phyloP scores from a whole-genome alignment of 1,140 invertebrate genomes.

The Drosophila sp. region DNA sequence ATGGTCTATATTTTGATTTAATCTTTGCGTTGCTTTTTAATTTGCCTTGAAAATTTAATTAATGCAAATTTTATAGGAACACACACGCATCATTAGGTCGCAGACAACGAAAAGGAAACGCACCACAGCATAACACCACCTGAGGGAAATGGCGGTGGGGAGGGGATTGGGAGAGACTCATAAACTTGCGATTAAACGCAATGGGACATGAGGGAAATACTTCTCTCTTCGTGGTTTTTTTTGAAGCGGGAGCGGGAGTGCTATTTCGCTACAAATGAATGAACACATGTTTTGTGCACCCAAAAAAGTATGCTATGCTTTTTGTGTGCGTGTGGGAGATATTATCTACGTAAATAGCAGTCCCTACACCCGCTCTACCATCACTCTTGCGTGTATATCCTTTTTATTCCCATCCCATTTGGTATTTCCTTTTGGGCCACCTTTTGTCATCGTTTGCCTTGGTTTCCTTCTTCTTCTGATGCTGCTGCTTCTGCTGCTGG shows the following conservation, averaged over 20 bases:
- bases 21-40: slow-evolving; percentile 7
- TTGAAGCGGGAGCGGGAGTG: background rate
- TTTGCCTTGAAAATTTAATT: slow-evolving; percentile 58
- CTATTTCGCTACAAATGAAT: slow-evolving; percentile 53
- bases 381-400: slow-evolving; percentile 10
- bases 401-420: background rate
- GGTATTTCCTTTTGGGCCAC: slow-evolving; percentile 41
- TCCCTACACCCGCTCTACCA: background rate
- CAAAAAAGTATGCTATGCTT: slow-evolving; percentile 60
- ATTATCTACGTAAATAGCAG: slow-evolving; percentile 66
- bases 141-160: no score
- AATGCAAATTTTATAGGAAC: slow-evolving; percentile 61
- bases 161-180: slow-evolving; percentile 1
- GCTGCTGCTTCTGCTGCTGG: slow-evolving; percentile 26
- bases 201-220: slow-evolving; percentile 23
- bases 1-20: slow-evolving; percentile 18
- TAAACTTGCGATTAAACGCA: slow-evolving; percentile 61
- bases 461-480: slow-evolving; percentile 24
- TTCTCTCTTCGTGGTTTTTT: background rate
- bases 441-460: slow-evolving; percentile 74
- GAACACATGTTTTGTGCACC: slow-evolving; percentile 57
- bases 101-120: background rate
- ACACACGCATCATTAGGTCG: slow-evolving; percentile 29
- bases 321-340: slow-evolving; percentile 46
- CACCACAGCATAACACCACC: background rate